A percentile compares a stretch with the other conserved stretches of the same genome.
These are phyloP conservation scores for Edolisoma coerulescens DNA, from an alignment of 2,113 vertebrate species.

Conservation along the genomic window DNA sequence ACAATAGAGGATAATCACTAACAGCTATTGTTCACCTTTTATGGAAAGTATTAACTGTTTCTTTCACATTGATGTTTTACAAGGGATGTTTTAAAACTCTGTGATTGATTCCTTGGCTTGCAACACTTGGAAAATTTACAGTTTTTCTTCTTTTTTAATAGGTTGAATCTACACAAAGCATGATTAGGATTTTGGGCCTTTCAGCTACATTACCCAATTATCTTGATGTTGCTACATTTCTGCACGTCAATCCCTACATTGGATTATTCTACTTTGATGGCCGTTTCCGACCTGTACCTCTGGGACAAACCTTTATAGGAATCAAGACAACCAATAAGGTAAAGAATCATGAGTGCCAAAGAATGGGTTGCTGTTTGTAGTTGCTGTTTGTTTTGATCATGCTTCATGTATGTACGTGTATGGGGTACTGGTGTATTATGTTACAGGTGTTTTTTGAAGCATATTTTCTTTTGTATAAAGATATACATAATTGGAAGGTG, in stretches of 20 bases:
- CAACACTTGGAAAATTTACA: neutral
- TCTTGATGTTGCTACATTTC: conserved; percentile 91
- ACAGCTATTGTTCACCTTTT: neutral
- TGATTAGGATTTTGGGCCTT: conserved; percentile 97
- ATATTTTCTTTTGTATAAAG: neutral
- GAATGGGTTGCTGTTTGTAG: neutral
- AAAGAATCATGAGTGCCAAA: neutral
- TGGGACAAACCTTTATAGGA: conserved; percentile 93
- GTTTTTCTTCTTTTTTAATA: conserved; percentile 28
- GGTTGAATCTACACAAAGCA: conserved; percentile 98
- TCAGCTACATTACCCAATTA: conserved; percentile 98
- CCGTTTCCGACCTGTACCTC: conserved; percentile 94
- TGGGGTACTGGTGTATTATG: neutral
- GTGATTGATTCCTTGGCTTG: neutral
- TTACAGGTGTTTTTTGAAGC: neutral
- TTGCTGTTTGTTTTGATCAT: neutral
- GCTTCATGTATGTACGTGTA: neutral
- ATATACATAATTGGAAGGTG: neutral
- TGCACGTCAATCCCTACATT: conserved; percentile 94
- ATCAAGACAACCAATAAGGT: conserved; percentile 94
- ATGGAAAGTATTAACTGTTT: neutral
- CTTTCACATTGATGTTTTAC: neutral
- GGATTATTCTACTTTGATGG: conserved; percentile 97
- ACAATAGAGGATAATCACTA: neutral
- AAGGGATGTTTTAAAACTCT: neutral